Evolutionary conservation across 2,113 vertebrate genomes (phyloP), one percentile per base, ranked within the genome.

Genomic region (Etia nguti): DNA sequence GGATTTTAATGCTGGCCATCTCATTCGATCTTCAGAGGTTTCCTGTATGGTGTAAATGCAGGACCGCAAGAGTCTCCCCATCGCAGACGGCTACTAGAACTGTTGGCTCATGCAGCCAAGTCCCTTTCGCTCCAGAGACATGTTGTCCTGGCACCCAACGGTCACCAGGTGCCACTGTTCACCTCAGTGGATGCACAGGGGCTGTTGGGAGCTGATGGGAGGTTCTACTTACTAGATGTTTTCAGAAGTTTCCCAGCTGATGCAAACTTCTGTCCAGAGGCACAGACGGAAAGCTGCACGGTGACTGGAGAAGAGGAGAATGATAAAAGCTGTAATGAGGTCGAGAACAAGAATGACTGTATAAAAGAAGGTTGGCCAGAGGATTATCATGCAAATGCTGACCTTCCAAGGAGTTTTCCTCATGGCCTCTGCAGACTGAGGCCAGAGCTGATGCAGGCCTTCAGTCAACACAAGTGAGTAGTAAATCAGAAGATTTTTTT

Each of bases 221-320:
- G 97, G 48, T 96, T 95, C 86, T 97, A 97, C 90, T 65, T 97
- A 82, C 93, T 97, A 46, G 96, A 97, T 86, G 95, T 97, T 18
- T 96, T 96, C 86, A 95, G 96, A 60, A 96, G 83, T 68, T 94
- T 96, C 54, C 97, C 97, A 10, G 94, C 95, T 15, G 97, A 97
- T 86, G 93, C 94, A 85, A 97, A 97, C 92, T 97, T 96, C 89
- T 94, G 93, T 57, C 87, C 90, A 20, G 90, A 87, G 10, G 82
- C 5, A 8, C 73, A 92, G 24, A 80, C 80, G 18, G 88, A 92
- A 62, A 90, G 70, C 80, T 90, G 88, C 41, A 52, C 59, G 3
- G 56, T 62, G 60, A 48, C 34, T 41, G 85, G 36, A 80, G 92
- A 89, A 50, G 88, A 84, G 13, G 46, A 85, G 65, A 75, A n/a